Base-by-base conservation (phyloP, 35 echinoderm and acorn worm genomes). In the Lytechinus variegatus region DNA sequence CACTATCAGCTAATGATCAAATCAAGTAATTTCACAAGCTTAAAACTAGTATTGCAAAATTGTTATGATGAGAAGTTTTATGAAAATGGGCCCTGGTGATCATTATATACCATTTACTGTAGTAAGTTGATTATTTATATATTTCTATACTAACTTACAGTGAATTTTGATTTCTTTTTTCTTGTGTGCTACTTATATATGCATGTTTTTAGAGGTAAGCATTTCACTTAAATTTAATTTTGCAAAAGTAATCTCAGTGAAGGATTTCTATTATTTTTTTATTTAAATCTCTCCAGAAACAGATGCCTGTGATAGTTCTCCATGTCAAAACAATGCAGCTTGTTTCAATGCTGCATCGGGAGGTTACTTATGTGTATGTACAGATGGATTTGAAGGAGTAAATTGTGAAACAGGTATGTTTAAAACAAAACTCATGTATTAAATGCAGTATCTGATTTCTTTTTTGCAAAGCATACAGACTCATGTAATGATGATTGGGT, bases 361-460 rank as follows among this genome's bases (percentile, higher is more conserved):
- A 27, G 92, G 92, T 14, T 93, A 93, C 54, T 8, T 93, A 33
- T 93, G 92, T 27, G 12, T 54, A 28, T 93, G 92, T 57, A 16
- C 92, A 0, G 27, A 33, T 10, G 92, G 92, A 28, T 93, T 14
- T 93, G 54, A 33, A 27, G 92, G 92, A 54, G 10, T 57, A 6
- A 93, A 93, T 54, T 93, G 92, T 93, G 92, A 93, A 93, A 93
- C 92, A 93, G 55, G 92, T 93, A 57, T 28, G 53, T 79, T 72
- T n/a, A 44, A 79, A 54, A n/a, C n/a, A 44, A 66, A 4, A 11
- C 53, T 1, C n/a, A 24, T 79, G 7, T 11, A 79, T 7, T 21
- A 71, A 19, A 21, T 21, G 24, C 61, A 71, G 61, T 71, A 16
- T 24, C 33, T 7, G 66, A 79, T 16, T n/a, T n/a, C 66, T 79